Percentiles rank a stretch among this genome's conserved stretches.
Evolutionary conservation across 2,113 vertebrate genomes (phyloP).

Genomic region (Embiotoca jacksoni): DNA sequence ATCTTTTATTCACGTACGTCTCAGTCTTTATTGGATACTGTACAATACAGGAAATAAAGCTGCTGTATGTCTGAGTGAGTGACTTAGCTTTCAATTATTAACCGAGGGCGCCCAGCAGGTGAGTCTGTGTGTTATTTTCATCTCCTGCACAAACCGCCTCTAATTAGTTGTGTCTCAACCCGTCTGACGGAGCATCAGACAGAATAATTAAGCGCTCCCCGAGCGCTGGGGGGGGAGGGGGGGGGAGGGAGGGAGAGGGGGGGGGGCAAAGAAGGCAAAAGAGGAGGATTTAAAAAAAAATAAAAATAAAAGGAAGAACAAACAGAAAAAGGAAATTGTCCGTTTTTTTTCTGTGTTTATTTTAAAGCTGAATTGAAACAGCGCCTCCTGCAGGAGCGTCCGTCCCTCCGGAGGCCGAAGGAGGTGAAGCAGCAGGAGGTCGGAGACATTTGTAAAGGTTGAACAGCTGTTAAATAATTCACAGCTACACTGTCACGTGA

Average conservation of each 20-base stretch:
- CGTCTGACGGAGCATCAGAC: constrained; percentile 30
- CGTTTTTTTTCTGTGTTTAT: too few relatives aligned
- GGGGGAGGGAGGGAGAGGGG: too few relatives aligned
- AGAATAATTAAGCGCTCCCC: constrained; percentile 43
- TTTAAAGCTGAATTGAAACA: too few relatives aligned
- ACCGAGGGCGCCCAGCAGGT: constrained; percentile 54
- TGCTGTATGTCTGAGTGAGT: constrained; percentile 2
- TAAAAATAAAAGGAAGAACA: too few relatives aligned
- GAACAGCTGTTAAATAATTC: constrained; percentile 64
- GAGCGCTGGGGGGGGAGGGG: neutral
- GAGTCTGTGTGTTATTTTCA: constrained; percentile 47
- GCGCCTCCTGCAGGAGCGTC: too few relatives aligned
- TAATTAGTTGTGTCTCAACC: constrained; percentile 50
- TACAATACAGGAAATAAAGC: neutral
- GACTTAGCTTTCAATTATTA: constrained; percentile 65
- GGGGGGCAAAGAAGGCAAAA: too few relatives aligned
- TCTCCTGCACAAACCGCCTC: constrained; percentile 37
- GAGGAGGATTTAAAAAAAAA: too few relatives aligned
- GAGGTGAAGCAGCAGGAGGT: constrained; percentile 30
- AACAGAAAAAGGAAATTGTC: too few relatives aligned
- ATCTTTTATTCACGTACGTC: too few relatives aligned
- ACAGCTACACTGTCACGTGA: constrained; percentile 22
- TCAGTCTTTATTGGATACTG: too few relatives aligned
- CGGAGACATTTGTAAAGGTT: constrained; percentile 55
- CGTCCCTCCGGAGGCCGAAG: neutral